Evolutionary conservation across 1,140 invertebrate genomes (phyloP), one percentile per base, ranked within the genome.

Genomic region (Venturia canescens): DNA sequence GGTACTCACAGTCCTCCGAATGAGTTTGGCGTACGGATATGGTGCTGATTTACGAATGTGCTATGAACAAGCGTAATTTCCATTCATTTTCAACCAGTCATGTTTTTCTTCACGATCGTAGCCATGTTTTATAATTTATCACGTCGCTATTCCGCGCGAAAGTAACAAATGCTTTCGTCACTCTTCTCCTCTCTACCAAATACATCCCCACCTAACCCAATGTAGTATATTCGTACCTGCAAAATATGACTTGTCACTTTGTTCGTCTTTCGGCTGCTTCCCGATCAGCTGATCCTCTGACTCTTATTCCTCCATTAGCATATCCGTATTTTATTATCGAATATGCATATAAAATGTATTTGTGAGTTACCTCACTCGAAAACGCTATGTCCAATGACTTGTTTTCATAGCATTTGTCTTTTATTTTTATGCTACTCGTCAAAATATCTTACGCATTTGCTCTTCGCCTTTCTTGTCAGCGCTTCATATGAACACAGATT

Each of bases 11-110:
- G 63, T 29, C 16, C 18, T 53, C 3, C 16, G 50, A 53, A 3
- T n/a, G 18, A 1, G 50, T 53, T 53, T 44, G 11, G 38, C 11
- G 38, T 6, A 74, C 29, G 31, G 23, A 50, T 26, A 0, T 16
- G 23, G 27, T 76, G 50, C 29, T 11, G 15, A 18, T 29, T 60
- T 21, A 53, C 50, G 27, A n/a, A 7, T n/a, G 18, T 23, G 1
- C 21, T 53, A 57, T 16, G 72, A 63, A 26, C 13, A 26, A 63
- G 50, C 50, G 53, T 79, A 44, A 78, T 69, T 78, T 79, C 34
- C 31, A 38, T 80, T 82, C 79, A 84, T 84, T 84, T 84, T 83
- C 78, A 79, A 78, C 82, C 78, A 84, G 83, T 84, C 83, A 84
- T 83, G 82, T 83, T 84, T 80, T 82, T 53, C 53, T 53, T 53